Evolutionary conservation across 2,888 invertebrate genomes (phyloP), one percentile per base, ranked within the genome.

Genomic region (Philhelius pedissequus): DNA sequence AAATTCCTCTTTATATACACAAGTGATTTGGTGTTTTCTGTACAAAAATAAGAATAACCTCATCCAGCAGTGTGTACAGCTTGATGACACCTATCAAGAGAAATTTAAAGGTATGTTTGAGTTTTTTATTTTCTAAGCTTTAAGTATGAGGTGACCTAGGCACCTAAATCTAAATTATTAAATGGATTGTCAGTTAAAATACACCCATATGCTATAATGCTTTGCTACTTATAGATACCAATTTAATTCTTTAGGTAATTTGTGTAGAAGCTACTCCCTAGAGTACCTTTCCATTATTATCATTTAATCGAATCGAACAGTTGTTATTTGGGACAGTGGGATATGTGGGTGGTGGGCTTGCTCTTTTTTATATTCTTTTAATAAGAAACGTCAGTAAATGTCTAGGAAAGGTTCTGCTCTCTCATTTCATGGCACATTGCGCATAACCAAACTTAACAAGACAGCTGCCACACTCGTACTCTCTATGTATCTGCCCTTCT

Each of bases 381-480:
- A 62, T 52, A 54, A 68, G 68, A 73, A 78, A 73, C 69, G 82
- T 82, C 82, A 77, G 77, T 82, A 73, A 62, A 4, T 32, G 13
- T 35, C 0, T 18, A 9, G 15, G 4, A 2, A 20, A 3, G 18
- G 9, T 4, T 2, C 7, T 73, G 40, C 68, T 73, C 68, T 54
- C 38, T 35, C 35, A 35, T 13, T 32, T 66, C 20, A 20, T 11
- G 15, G 48, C 40, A 48, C 73, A 77, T 43, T 82, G 82, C 82
- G 82, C 82, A 82, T 54, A 77, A 68, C 73, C 82, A n/a, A 18
- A 62, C 58, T 38, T 50, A 2, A n/a, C n/a, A n/a, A 8, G 20
- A 9, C 48, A 60, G 5, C 40, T 60, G 58, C 22, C 40, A 60
- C n/a, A n/a, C 5, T 9, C 22, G n/a, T n/a, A 25, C 4, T 20